Conservation (phyloP, 2,113 vertebrate genomes). For the Bombycilla garrulus region DNA sequence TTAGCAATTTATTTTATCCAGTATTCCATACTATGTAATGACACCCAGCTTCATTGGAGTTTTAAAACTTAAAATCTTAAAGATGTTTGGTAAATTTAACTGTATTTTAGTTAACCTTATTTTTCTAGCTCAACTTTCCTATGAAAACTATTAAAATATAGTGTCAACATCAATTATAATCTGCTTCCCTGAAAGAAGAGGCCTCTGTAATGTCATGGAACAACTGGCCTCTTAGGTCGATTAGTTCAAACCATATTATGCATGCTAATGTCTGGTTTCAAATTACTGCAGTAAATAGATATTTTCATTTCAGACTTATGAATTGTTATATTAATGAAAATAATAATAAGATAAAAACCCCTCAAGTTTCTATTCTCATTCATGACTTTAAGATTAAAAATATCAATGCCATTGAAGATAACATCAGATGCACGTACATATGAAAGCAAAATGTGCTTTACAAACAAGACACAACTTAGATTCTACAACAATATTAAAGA, state of each 20-base stretch:
- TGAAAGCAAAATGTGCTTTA: not conserved
- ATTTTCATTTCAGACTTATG: not conserved
- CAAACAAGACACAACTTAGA: not conserved
- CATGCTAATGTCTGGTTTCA: not conserved
- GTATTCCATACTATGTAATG: not conserved
- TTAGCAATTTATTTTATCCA: not conserved
- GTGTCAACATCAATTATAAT: not conserved
- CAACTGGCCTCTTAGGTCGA: not conserved
- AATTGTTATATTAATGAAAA: not conserved
- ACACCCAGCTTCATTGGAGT: not conserved
- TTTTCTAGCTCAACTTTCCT: not conserved
- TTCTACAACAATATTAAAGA: not conserved
- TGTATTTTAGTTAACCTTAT: not conserved
- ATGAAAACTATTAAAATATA: not conserved
- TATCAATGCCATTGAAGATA: not conserved
- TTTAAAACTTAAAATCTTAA: not conserved
- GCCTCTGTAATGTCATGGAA: not conserved
- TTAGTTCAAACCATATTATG: not conserved
- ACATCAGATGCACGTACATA: not conserved
- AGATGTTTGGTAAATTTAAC: not conserved
- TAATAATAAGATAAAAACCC: not conserved
- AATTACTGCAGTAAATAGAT: not conserved
- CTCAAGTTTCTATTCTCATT: not conserved
- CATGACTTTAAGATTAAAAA: not conserved
- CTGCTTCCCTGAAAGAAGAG: not conserved